phyloP scores from a whole-genome alignment of 2,888 invertebrate species.

The Epicampocera succincta region DNA sequence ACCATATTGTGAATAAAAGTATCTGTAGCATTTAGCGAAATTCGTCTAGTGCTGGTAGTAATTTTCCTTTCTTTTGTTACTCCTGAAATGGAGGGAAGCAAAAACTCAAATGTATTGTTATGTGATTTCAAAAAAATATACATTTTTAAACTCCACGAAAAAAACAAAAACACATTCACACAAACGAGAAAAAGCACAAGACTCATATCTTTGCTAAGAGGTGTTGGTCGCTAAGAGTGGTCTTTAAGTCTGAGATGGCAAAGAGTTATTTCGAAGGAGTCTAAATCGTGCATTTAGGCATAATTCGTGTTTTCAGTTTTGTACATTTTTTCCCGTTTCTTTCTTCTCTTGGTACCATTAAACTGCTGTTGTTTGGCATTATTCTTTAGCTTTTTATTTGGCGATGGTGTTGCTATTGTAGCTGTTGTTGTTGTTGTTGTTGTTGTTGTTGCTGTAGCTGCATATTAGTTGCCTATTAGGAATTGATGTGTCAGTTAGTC shows the following conservation, averaged over 20 bases:
- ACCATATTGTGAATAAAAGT: no score
- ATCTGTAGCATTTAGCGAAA: neutral
- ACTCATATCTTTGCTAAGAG: constrained; percentile 49
- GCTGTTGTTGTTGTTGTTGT: constrained; percentile 57
- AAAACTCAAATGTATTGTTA: constrained; percentile 54
- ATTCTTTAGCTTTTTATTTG: constrained; percentile 71
- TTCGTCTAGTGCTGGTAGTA: neutral
- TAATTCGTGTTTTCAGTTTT: constrained; percentile 68
- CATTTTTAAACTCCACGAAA: neutral
- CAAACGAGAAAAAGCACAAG: no score
- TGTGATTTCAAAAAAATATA: constrained; percentile 39
- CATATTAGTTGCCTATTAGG: constrained; percentile 72
- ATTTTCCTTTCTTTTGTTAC: constrained; percentile 51
- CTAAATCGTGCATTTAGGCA: constrained; percentile 70
- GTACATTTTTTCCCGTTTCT: constrained; percentile 16
- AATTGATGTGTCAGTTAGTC: constrained; percentile 71
- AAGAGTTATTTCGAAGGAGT: constrained; percentile 67
- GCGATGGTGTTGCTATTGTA: constrained; percentile 62
- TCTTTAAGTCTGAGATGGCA: constrained; percentile 62
- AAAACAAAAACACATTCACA: no score
- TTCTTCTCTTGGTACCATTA: constrained; percentile 27
- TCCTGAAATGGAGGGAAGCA: neutral
- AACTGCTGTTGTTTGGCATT: constrained; percentile 47
- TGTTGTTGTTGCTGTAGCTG: constrained; percentile 55
- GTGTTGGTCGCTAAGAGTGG: constrained; percentile 65